Conservation (phyloP, 2,888 invertebrate species). For the Tetragonula carbonaria region DNA sequence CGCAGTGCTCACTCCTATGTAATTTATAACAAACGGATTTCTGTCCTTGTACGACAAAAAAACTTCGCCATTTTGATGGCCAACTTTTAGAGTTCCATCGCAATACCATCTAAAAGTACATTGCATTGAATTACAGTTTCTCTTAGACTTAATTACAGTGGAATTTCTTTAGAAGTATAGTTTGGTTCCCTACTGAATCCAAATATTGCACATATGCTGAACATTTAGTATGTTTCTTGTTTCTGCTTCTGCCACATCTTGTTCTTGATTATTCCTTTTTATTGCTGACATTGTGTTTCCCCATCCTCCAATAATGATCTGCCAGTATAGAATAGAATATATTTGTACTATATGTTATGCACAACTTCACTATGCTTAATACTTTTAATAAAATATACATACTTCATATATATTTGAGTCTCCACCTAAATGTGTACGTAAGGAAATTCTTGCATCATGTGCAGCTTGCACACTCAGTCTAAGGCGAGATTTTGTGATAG, state of each 20-base stretch:
- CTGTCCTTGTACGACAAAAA: constrained; percentile 73
- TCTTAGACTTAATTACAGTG: not conserved
- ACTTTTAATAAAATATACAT: constrained; percentile 3
- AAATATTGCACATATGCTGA: constrained; percentile 66
- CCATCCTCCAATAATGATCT: constrained; percentile 76
- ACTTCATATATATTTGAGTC: constrained; percentile 76
- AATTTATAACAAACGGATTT: constrained; percentile 75
- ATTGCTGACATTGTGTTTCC: constrained; percentile 74
- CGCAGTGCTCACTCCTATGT: constrained; percentile 74
- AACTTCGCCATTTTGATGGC: constrained; percentile 52
- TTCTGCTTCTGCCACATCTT: constrained; percentile 70
- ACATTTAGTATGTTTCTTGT: constrained; percentile 69
- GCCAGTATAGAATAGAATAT: not conserved
- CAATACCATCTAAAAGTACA: constrained; percentile 69
- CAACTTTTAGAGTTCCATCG: constrained; percentile 72
- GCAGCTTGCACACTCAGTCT: constrained; percentile 68
- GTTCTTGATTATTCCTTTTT: constrained; percentile 68
- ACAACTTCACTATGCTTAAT: not conserved
- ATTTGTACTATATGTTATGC: not conserved
- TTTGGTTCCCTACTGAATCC: constrained; percentile 69
- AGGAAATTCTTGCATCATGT: constrained; percentile 75
- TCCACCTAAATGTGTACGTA: constrained; percentile 73
- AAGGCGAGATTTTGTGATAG: constrained; percentile 70
- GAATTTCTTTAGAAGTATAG: not conserved
- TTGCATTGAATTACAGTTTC: not conserved